phyloP scores from a whole-genome alignment of 2,797 vertebrate species.

The Balearica regulorum region DNA sequence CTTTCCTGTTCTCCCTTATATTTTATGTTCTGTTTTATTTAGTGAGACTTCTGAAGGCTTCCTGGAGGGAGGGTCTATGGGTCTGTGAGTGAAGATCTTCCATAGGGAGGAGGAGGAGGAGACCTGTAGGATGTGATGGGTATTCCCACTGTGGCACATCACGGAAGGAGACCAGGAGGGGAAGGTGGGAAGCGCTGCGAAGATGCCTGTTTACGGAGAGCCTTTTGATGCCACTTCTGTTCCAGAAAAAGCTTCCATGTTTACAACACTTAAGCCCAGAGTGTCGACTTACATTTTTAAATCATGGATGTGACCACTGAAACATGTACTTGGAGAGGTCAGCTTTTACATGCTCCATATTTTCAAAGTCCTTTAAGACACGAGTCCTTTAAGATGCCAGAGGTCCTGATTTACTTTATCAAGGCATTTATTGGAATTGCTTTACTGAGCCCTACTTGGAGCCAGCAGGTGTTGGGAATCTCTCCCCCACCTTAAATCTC shows the following conservation, averaged over 20 bases:
- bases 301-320: not conserved
- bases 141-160: not conserved
- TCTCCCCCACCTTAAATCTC: not conserved
- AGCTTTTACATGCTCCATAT: not conserved
- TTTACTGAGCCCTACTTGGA: not conserved
- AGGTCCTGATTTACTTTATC: not conserved
- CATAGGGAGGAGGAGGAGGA: not conserved
- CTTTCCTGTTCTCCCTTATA: not conserved
- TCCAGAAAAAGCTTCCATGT: rapidly evolving
- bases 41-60: not conserved
- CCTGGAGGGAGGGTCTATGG: too few relatives aligned
- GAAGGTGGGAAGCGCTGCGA: not conserved
- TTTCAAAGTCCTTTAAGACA: not conserved
- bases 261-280: not conserved
- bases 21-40: not conserved
- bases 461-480: not conserved
- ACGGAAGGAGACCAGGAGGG: not conserved
- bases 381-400: not conserved
- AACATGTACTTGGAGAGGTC: not conserved
- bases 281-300: not conserved
- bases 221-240: rapidly evolving
- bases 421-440: not conserved
- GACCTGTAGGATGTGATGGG: not conserved
- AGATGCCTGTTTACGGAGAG: not conserved
- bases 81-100: not conserved